Evolutionary conservation across 1,140 invertebrate genomes (phyloP).

Genomic region (Drosophila dunni): DNA sequence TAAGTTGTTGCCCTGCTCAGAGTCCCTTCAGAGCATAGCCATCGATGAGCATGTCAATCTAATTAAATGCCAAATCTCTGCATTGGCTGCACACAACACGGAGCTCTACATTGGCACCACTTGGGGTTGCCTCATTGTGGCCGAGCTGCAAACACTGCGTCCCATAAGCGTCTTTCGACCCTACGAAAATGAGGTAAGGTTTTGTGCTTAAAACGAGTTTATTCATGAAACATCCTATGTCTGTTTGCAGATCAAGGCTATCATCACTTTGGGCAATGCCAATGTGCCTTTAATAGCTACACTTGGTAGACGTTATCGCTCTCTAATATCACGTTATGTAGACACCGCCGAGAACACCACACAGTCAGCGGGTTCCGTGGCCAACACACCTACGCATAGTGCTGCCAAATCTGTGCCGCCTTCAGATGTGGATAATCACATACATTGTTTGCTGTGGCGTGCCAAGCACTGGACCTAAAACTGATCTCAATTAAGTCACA

Average conservation of each 20-base stretch:
- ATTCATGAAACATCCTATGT: slow-evolving; percentile 47
- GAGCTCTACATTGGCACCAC: slow-evolving; percentile 95
- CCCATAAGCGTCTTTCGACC: slow-evolving; percentile 96
- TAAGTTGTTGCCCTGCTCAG: slow-evolving; percentile 95
- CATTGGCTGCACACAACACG: slow-evolving; percentile 89
- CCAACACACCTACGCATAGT: slow-evolving; percentile 68
- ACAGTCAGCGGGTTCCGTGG: slow-evolving; percentile 31
- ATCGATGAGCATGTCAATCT: slow-evolving; percentile 94
- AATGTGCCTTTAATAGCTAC: slow-evolving; percentile 88
- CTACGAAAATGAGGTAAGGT: slow-evolving; percentile 92
- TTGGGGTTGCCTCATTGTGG: slow-evolving; percentile 96
- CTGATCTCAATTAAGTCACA: slow-evolving; percentile 52
- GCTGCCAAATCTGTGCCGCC: slow-evolving; percentile 57
- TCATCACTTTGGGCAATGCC: slow-evolving; percentile 77
- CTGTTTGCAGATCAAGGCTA: slow-evolving; percentile 82
- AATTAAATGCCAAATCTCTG: slow-evolving; percentile 93
- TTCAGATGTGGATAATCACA: slow-evolving; percentile 86
- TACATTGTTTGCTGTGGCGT: slow-evolving; percentile 90
- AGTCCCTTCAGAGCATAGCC: slow-evolving; percentile 95
- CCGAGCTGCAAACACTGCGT: slow-evolving; percentile 90
- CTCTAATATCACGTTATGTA: slow-evolving; percentile 90
- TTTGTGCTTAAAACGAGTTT: neutral
- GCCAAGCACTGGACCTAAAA: slow-evolving; percentile 89
- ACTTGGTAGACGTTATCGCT: slow-evolving; percentile 93
- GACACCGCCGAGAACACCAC: slow-evolving; percentile 84